phyloP scores from a whole-genome alignment of 2,888 invertebrate species.

The Dromius quadrimaculatus region DNA sequence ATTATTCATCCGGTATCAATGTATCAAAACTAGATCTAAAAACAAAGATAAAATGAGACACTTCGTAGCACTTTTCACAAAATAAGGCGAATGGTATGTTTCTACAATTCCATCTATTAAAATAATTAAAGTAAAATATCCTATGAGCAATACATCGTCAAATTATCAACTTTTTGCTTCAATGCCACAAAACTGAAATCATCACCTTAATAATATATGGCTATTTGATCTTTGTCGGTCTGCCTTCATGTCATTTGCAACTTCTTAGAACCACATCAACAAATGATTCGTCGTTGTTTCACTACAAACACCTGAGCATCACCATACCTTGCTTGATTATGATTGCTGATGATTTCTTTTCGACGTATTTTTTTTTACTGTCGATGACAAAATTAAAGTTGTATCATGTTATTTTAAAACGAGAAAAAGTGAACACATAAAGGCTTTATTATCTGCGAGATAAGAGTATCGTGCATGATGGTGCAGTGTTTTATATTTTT shows the following conservation, averaged over 20 bases:
- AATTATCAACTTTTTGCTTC: conserved; percentile 23
- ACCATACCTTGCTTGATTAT: conserved; percentile 20
- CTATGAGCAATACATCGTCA: background rate
- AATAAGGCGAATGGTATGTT: no score
- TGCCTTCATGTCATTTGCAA: conserved; percentile 16
- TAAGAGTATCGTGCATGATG: background rate
- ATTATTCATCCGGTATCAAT: no score
- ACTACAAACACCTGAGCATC: conserved; percentile 24
- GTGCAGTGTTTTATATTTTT: conserved; percentile 6
- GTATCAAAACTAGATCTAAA: no score
- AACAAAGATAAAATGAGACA: no score
- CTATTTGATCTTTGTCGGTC: background rate
- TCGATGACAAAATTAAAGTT: conserved; percentile 42
- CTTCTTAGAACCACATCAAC: conserved; percentile 31
- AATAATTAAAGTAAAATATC: background rate
- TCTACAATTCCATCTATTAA: background rate
- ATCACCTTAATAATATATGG: conserved; percentile 13
- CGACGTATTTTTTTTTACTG: conserved; percentile 32
- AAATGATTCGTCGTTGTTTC: conserved; percentile 22
- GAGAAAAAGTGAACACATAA: conserved; percentile 28
- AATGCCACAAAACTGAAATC: conserved; percentile 20
- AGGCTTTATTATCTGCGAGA: conserved; percentile 7
- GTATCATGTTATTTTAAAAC: conserved; percentile 36
- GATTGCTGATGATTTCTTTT: conserved; percentile 25
- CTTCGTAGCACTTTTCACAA: no score